Evolutionary conservation across 2,797 vertebrate species (phyloP).

Genomic region (Taenioides sp.): DNA sequence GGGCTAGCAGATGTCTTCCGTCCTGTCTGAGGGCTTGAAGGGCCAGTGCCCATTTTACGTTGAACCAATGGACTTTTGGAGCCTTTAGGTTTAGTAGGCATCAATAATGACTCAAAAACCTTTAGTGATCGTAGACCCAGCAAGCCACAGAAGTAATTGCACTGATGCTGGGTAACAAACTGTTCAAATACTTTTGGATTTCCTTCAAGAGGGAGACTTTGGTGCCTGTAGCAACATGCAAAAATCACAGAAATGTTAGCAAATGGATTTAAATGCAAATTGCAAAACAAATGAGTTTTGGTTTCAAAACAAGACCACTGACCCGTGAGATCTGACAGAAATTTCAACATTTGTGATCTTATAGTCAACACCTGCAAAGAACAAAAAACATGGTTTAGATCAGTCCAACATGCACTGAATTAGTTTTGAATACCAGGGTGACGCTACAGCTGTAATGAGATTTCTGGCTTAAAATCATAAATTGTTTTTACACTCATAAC

Average conservation of each 20-base stretch:
- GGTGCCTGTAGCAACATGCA: constrained; percentile 80
- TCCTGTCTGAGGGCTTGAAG: constrained; percentile 86
- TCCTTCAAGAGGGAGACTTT: constrained; percentile 85
- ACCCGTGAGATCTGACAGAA: constrained; percentile 89
- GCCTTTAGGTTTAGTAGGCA: constrained; percentile 79
- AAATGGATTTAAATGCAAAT: constrained; percentile 36
- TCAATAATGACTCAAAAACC: constrained; percentile 73
- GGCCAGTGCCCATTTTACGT: constrained; percentile 76
- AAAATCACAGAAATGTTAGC: constrained; percentile 14
- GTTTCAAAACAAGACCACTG: constrained; percentile 60
- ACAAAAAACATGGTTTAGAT: constrained; percentile 7
- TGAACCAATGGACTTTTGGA: constrained; percentile 85
- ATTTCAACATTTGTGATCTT: constrained; percentile 90
- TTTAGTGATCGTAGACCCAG: constrained; percentile 83
- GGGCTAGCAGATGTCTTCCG: constrained; percentile 80
- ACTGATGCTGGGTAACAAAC: constrained; percentile 83
- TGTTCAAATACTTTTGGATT: constrained; percentile 85
- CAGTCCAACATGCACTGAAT: constrained; percentile 6
- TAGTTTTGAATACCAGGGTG: not conserved
- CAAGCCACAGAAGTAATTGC: constrained; percentile 88
- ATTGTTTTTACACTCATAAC: not conserved
- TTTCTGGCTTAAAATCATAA: not conserved
- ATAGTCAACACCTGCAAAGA: constrained; percentile 87
- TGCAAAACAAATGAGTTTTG: constrained; percentile 42
- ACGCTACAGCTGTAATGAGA: constrained; percentile 2